Conservation (phyloP, 2,888 invertebrate genomes). For the Gastrophysa polygoni region DNA sequence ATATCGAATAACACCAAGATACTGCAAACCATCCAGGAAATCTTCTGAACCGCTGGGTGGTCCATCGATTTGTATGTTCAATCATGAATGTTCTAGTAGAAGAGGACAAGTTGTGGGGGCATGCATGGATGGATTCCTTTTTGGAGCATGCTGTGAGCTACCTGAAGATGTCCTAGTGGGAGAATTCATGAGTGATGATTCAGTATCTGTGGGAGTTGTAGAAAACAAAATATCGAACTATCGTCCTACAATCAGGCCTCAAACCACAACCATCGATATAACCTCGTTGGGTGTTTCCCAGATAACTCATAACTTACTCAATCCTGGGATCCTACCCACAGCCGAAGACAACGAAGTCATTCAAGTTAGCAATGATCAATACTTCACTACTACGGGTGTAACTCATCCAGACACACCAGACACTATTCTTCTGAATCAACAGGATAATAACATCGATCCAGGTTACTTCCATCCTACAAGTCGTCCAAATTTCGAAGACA, state of each 20-base stretch:
- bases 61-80: conserved; percentile 90
- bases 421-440: conserved; percentile 66
- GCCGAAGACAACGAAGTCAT: conserved; percentile 53
- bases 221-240: conserved; percentile 35
- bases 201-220: conserved; percentile 22
- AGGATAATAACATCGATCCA: conserved; percentile 58
- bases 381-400: conserved; percentile 51
- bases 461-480: conserved; percentile 48
- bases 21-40: conserved; percentile 75
- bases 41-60: conserved; percentile 62
- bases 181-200: conserved; percentile 35
- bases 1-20: conserved; percentile 82
- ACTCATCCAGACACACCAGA: conserved; percentile 62
- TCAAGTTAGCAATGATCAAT: conserved; percentile 46
- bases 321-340: conserved; percentile 50
- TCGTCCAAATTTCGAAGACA: conserved; percentile 42
- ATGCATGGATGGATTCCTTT: conserved; percentile 92
- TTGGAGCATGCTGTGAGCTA: conserved; percentile 88
- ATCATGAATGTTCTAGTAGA: conserved; percentile 82
- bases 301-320: conserved; percentile 62
- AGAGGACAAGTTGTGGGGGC: conserved; percentile 86
- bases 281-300: conserved; percentile 65
- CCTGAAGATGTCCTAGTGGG: conserved; percentile 56
- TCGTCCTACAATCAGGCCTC: conserved; percentile 37
- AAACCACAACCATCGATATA: conserved; percentile 55